phyloP scores from a whole-genome alignment of 92 coral and sea anemone species.

The Siderastrea siderea region DNA sequence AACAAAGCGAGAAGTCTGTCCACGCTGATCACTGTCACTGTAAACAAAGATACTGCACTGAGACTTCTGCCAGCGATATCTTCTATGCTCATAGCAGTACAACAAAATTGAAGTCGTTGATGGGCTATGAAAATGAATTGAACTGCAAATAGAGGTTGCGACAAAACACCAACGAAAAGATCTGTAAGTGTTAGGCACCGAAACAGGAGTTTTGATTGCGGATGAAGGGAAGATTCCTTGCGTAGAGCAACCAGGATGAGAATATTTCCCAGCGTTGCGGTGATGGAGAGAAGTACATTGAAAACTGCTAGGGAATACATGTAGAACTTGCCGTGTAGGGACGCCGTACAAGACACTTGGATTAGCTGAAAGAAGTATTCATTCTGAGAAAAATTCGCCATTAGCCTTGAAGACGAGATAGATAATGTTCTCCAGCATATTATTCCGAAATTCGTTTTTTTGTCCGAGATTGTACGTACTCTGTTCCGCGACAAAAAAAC shows the following conservation, averaged over 20 bases:
- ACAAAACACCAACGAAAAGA: background rate
- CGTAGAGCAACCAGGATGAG: conserved; percentile 11
- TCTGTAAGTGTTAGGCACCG: conserved; percentile 13
- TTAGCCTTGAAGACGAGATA: no score
- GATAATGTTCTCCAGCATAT: no score
- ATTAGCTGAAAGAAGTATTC: no score
- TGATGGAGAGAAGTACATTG: background rate
- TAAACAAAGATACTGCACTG: conserved; percentile 7
- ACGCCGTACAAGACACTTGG: background rate
- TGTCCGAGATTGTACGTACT: no score
- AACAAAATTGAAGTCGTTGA: background rate
- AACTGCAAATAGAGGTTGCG: background rate
- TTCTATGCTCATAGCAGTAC: background rate
- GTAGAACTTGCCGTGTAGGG: background rate
- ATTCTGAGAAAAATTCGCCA: no score
- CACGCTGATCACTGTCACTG: conserved; percentile 3
- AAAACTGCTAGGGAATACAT: conserved; percentile 2
- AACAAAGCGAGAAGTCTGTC: conserved; percentile 14
- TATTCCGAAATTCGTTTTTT: no score
- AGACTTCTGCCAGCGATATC: background rate
- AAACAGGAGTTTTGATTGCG: conserved; percentile 9
- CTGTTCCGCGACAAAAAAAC: no score
- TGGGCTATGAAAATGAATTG: background rate
- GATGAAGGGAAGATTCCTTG: background rate
- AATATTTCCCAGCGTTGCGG: background rate